These are phyloP conservation scores for Eumerus sabulonum DNA, from an alignment of 2,888 invertebrate genomes.

Conservation along the genomic window DNA sequence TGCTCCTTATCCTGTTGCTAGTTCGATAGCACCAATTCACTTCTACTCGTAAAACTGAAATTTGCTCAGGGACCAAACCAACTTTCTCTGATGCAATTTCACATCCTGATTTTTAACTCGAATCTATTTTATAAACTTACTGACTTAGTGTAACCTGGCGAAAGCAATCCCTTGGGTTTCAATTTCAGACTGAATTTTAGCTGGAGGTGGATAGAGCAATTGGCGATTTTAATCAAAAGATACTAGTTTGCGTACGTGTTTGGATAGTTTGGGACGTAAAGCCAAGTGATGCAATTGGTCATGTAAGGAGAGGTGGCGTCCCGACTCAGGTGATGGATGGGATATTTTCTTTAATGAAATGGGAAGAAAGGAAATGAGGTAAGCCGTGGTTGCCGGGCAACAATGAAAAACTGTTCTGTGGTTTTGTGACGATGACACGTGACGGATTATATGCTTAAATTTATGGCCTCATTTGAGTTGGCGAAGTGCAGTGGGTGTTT, in stretches of 20 bases:
- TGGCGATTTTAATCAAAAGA: conserved; percentile 66
- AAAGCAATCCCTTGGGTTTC: background rate
- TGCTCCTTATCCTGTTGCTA: conserved; percentile 42
- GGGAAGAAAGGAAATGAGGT: background rate
- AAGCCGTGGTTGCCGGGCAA: no score
- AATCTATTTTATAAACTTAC: conserved; percentile 16
- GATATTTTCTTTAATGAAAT: background rate
- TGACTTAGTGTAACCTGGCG: no score
- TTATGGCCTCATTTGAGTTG: no score
- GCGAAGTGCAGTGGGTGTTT: no score
- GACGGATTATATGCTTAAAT: no score
- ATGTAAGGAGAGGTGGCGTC: no score
- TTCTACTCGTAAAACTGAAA: no score
- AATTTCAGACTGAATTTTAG: conserved; percentile 23
- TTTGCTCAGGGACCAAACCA: conserved; percentile 58
- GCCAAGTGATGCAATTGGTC: no score
- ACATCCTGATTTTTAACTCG: conserved; percentile 46
- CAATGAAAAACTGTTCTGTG: no score
- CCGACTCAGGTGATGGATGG: background rate
- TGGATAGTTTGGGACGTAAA: no score
- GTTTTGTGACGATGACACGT: no score
- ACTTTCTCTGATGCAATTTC: conserved; percentile 65
- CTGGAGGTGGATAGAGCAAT: conserved; percentile 47
- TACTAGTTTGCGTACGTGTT: no score
- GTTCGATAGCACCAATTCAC: conserved; percentile 7